These are phyloP conservation scores for Heliconius aoede DNA, from an alignment of 2,888 invertebrate genomes.

Conservation along the genomic window DNA sequence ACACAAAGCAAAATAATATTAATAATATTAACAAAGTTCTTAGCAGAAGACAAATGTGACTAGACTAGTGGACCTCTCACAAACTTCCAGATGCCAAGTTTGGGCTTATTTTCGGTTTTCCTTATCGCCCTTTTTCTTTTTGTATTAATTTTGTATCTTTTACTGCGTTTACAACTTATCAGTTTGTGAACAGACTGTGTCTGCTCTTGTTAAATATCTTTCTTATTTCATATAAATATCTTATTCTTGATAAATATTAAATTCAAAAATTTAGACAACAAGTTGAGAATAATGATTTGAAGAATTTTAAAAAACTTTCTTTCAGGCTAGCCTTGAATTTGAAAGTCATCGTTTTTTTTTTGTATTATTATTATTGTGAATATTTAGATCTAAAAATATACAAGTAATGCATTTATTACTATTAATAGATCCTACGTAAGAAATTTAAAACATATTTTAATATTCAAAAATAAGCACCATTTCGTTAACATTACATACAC, in stretches of 20 bases:
- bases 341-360: too few relatives aligned
- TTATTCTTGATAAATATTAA: not conserved
- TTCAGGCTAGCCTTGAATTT: too few relatives aligned
- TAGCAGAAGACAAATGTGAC: not conserved
- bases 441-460: not conserved
- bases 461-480: not conserved
- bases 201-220: not conserved
- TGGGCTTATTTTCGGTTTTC: not conserved
- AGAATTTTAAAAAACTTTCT: too few relatives aligned
- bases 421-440: too few relatives aligned
- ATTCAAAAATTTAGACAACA: not conserved
- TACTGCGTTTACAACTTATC: not conserved
- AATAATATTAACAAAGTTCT: not conserved
- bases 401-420: too few relatives aligned
- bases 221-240: not conserved
- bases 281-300: too few relatives aligned
- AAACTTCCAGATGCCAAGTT: not conserved
- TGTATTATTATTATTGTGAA: too few relatives aligned
- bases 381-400: too few relatives aligned
- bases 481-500: not conserved
- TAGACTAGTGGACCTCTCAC: not conserved
- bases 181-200: not conserved
- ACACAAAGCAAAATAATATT: not conserved
- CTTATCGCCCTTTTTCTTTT: slow-evolving; percentile 6
- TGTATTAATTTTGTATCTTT: slow-evolving; percentile 12